Evolutionary conservation across 2,888 invertebrate species (phyloP).

Genomic region (Cartodere bifasciata): DNA sequence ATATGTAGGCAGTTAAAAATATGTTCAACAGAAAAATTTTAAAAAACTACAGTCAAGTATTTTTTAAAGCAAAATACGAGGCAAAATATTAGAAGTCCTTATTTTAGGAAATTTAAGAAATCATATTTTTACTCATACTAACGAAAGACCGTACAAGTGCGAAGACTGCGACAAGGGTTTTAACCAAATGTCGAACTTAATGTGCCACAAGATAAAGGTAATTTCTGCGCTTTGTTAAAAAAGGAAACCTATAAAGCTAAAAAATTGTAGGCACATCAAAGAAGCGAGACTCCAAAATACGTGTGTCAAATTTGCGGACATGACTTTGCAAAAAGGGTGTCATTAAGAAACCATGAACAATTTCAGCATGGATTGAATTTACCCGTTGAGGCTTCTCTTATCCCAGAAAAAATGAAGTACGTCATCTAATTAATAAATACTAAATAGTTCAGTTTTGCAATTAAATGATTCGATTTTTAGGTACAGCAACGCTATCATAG

Average conservation of each 20-base stretch:
- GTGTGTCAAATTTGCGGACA: constrained; percentile 41
- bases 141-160: constrained; percentile 66
- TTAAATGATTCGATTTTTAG: not conserved
- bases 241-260: too few species aligned
- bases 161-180: constrained; percentile 62
- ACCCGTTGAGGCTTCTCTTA: constrained; percentile 1
- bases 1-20: not conserved
- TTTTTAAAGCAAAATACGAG: too few species aligned
- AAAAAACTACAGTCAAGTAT: too few species aligned
- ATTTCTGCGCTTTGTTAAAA: not conserved
- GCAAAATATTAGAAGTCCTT: too few species aligned
- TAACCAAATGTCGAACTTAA: constrained; percentile 70
- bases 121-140: constrained; percentile 66
- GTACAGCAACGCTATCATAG: constrained; percentile 43
- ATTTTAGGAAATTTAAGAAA: constrained; percentile 56
- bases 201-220: constrained; percentile 64
- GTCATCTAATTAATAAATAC: too few species aligned
- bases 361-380: constrained; percentile 38
- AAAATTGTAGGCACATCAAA: constrained; percentile 36
- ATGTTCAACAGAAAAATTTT: constrained; percentile 3
- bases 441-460: too few species aligned
- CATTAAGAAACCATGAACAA: constrained; percentile 43
- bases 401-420: constrained; percentile 16
- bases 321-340: constrained; percentile 41
- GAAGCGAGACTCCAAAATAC: constrained; percentile 40